Base-by-base conservation (phyloP, 2,797 vertebrate species). In the Pelochelys cantorii region DNA sequence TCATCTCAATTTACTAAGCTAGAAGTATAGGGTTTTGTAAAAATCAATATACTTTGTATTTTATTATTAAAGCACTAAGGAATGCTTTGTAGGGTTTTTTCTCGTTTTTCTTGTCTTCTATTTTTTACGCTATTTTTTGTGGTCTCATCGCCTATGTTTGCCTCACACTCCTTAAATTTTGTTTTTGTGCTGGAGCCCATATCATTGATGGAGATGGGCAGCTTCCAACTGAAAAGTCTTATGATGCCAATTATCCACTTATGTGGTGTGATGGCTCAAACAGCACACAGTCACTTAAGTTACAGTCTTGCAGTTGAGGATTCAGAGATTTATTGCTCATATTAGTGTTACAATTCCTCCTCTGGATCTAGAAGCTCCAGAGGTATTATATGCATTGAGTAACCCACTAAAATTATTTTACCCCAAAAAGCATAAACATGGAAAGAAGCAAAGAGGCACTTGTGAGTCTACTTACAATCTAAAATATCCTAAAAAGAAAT, bases 1-100 rank as follows among this genome's bases (percentile, higher is more conserved):
- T 97, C 96, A 97, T 98, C 97, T 98, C 97, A 96, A 98, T 97
- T 98, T 97, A 96, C 81, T 88, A 95, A 97, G 95, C 96, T 95
- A 94, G 90, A 94, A 96, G 25, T 23, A 81, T 94, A 91, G 82
- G 68, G 6, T 34, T 83, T 85, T 82, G 84, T 84, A 87, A 95
- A 88, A 95, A 98, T 98, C 96, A 96, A 96, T 97, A 94, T 80
- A 74, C 62, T 91, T 95, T 90, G 86, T 96, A 94, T 96, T 97
- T 97, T 97, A 79, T 94, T 85, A 91, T 89, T 92, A 96, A 97
- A 90, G 86, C 93, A 75, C 82, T 90, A 91, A 94, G 89, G 71
- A 93, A 29, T 85, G 42, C 85, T 92, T 94, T 81, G 42, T 85
- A 65, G 81, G 65, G n/a, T 20, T 94, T 95, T 97, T 92, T 95